A percentile compares a stretch with the other conserved stretches of the same genome.
Evolutionary conservation across 2,797 vertebrate species (phyloP).

Genomic region (Poecilia picta): DNA sequence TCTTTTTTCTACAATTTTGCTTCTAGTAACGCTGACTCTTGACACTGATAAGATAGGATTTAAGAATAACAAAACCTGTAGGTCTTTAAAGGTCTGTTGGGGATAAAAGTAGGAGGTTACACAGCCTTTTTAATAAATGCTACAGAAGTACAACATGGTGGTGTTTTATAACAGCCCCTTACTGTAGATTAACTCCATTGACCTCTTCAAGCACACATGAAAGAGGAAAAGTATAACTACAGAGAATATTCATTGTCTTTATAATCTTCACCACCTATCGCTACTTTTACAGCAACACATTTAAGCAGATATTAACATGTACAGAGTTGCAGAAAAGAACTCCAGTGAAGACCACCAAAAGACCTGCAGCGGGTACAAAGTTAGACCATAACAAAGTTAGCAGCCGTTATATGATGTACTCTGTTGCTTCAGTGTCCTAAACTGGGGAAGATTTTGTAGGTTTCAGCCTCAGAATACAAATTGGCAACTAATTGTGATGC

Average conservation of each 20-base stretch:
- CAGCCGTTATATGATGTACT: background rate
- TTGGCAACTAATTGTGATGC: background rate
- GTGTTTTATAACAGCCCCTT: conserved; percentile 24
- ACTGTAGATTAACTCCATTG: conserved; percentile 2
- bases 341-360: conserved; percentile 10
- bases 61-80: background rate
- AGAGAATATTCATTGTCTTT: conserved; percentile 65
- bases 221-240: conserved; percentile 57
- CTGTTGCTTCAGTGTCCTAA: background rate
- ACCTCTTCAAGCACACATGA: conserved; percentile 31
- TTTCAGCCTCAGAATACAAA: background rate
- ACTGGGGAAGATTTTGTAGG: background rate
- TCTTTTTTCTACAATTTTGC: background rate
- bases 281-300: conserved; percentile 75
- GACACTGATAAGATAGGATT: conserved; percentile 4
- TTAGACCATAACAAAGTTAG: background rate
- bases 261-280: conserved; percentile 64
- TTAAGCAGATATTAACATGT: conserved; percentile 72
- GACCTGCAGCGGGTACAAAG: background rate
- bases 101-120: conserved; percentile 26
- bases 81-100: conserved; percentile 10
- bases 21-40: background rate
- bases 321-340: conserved; percentile 46
- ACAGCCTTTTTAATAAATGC: conserved; percentile 42
- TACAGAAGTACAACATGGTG: conserved; percentile 32